Conservation (phyloP, 2,113 vertebrate species). For the Zosterops japonicus region DNA sequence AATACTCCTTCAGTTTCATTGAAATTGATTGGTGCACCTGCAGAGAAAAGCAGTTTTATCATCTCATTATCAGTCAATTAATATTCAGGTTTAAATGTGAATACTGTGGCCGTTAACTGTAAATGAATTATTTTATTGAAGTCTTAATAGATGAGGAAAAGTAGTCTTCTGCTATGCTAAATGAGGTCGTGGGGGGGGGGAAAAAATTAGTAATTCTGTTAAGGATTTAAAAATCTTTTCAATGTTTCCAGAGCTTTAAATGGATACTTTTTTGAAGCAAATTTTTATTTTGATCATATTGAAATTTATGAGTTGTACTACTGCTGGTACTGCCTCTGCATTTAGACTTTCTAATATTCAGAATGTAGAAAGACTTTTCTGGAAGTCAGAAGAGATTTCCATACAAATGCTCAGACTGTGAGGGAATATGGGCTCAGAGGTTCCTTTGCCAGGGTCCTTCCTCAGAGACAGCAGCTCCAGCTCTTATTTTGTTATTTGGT, state of each 20-base stretch:
- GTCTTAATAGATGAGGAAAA: constrained; percentile 84
- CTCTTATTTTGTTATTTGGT: background rate
- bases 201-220: background rate
- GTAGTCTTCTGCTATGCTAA: constrained; percentile 78
- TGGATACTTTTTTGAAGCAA: background rate
- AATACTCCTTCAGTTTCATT: constrained; percentile 74
- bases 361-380: background rate
- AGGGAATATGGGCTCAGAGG: too few relatives aligned
- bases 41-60: constrained; percentile 83
- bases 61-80: constrained; percentile 94
- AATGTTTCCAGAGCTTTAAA: background rate
- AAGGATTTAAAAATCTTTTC: background rate
- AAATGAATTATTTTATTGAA: constrained; percentile 86
- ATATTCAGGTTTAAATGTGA: constrained; percentile 90
- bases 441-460: background rate
- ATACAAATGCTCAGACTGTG: background rate
- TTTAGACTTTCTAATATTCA: background rate
- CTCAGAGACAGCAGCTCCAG: background rate
- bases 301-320: background rate
- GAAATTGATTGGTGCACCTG: constrained; percentile 89
- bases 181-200: constrained; percentile 69
- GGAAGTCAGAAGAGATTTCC: background rate
- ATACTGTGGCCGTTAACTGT: constrained; percentile 86
- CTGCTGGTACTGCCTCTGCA: background rate
- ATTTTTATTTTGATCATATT: background rate